Percentiles rank a stretch among this genome's conserved stretches.
Evolutionary conservation across 2,888 invertebrate species (phyloP).

Genomic region (Ophioninae sp.): DNA sequence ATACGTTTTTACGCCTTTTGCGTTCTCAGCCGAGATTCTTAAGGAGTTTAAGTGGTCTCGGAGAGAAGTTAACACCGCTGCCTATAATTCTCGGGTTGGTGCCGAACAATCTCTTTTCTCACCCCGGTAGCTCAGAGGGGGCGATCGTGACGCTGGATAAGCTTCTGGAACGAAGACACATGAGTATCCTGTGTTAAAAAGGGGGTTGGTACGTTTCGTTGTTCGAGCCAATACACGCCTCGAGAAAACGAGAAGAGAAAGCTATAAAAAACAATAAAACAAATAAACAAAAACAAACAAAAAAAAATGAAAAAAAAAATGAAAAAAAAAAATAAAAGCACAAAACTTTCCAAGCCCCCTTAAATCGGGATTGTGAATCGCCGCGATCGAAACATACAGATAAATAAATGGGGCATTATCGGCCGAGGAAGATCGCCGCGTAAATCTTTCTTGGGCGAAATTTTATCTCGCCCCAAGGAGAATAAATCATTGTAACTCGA

Average conservation of each 20-base stretch:
- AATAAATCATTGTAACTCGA: constrained; percentile 61
- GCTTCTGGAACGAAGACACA: constrained; percentile 62
- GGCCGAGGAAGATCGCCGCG: constrained; percentile 47
- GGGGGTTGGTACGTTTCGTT: constrained; percentile 46
- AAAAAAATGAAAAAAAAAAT: not conserved
- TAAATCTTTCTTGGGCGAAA: constrained; percentile 63
- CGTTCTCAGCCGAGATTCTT: not conserved
- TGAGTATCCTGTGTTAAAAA: constrained; percentile 50
- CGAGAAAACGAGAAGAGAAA: constrained; percentile 30
- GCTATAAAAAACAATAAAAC: not conserved
- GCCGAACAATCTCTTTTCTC: constrained; percentile 36
- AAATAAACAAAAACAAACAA: not conserved
- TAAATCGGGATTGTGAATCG: constrained; percentile 40
- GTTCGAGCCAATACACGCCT: not conserved
- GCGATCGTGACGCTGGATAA: constrained; percentile 61
- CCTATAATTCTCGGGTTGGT: constrained; percentile 57
- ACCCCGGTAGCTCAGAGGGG: constrained; percentile 40
- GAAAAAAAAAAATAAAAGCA: not conserved
- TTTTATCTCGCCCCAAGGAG: constrained; percentile 34
- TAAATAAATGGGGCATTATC: constrained; percentile 64
- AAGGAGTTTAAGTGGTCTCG: constrained; percentile 42
- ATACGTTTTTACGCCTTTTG: constrained; percentile 11
- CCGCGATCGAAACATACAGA: constrained; percentile 62
- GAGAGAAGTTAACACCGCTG: constrained; percentile 50
- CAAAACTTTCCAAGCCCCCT: constrained; percentile 31